Evolutionary conservation across 1,140 invertebrate species (phyloP).

Genomic region (Caenorhabditis brenneri): DNA sequence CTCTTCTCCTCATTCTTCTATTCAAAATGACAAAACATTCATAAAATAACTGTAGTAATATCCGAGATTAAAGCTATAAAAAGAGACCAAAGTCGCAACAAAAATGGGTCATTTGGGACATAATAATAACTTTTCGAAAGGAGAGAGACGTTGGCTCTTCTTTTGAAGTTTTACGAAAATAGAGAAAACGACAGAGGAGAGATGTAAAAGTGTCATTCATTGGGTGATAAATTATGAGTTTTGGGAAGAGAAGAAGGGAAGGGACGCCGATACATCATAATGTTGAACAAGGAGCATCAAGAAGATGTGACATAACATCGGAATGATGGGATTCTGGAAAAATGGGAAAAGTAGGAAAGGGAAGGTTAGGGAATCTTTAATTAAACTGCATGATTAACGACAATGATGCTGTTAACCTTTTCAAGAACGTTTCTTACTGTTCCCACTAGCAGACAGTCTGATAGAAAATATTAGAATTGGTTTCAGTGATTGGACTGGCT

Average conservation of each 20-base stretch:
- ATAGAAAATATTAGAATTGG: too few relatives aligned
- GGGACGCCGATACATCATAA: constrained; percentile 7
- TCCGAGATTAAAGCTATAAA: background rate
- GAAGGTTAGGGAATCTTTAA: too few relatives aligned
- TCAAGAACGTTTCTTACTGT: too few relatives aligned
- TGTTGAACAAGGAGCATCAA: background rate
- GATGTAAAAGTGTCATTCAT: constrained; percentile 35
- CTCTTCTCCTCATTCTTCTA: too few relatives aligned
- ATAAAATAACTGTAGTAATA: too few relatives aligned
- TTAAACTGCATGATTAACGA: too few relatives aligned
- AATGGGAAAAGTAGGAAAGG: background rate
- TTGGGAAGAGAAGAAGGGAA: background rate
- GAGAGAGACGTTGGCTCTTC: background rate
- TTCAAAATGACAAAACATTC: too few relatives aligned
- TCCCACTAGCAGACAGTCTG: too few relatives aligned
- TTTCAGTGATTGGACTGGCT: too few relatives aligned
- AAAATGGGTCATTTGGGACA: constrained; percentile 21
- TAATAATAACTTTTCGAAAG: constrained; percentile 39
- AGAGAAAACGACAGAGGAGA: background rate
- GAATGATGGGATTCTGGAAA: background rate
- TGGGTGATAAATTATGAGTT: constrained; percentile 32
- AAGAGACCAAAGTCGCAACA: background rate
- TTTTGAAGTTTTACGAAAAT: background rate
- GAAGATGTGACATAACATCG: background rate
- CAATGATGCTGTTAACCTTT: too few relatives aligned